Evolutionary conservation across 2,797 vertebrate genomes (phyloP).

Genomic region (Myotis myotis): DNA sequence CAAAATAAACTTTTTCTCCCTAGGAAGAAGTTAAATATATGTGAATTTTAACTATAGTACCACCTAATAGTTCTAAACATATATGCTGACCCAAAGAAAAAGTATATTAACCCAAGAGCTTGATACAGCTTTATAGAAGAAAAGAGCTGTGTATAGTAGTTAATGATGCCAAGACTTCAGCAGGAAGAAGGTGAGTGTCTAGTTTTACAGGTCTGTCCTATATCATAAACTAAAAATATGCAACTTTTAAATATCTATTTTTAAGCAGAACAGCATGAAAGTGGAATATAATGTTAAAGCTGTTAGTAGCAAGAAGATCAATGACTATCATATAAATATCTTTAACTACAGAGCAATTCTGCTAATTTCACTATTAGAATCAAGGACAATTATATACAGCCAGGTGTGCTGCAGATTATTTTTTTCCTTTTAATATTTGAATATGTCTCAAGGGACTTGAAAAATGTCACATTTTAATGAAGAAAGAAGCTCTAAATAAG

Average conservation of each 20-base stretch:
- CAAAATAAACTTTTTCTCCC: background rate
- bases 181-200: background rate
- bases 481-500: conserved; percentile 61
- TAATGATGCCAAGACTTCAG: background rate
- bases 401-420: conserved; percentile 63
- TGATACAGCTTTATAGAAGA: background rate
- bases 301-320: conserved; percentile 62
- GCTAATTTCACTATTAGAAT: conserved; percentile 66
- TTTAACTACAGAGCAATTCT: conserved; percentile 62
- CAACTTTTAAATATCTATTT: conserved; percentile 30
- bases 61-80: background rate
- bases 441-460: conserved; percentile 41
- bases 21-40: background rate
- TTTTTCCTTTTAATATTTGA: conserved; percentile 67
- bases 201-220: background rate
- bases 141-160: background rate
- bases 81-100: conserved; percentile 12
- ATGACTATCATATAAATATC: conserved; percentile 46
- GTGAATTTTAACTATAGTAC: background rate
- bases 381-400: conserved; percentile 66
- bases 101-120: background rate
- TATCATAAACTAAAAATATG: conserved; percentile 11
- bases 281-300: background rate
- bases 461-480: conserved; percentile 63
- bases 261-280: background rate